Percentiles rank a stretch among this genome's conserved stretches.
These are phyloP conservation scores for Syngnathus scovelli DNA, from an alignment of 2,113 vertebrate genomes.

Conservation along the genomic window DNA sequence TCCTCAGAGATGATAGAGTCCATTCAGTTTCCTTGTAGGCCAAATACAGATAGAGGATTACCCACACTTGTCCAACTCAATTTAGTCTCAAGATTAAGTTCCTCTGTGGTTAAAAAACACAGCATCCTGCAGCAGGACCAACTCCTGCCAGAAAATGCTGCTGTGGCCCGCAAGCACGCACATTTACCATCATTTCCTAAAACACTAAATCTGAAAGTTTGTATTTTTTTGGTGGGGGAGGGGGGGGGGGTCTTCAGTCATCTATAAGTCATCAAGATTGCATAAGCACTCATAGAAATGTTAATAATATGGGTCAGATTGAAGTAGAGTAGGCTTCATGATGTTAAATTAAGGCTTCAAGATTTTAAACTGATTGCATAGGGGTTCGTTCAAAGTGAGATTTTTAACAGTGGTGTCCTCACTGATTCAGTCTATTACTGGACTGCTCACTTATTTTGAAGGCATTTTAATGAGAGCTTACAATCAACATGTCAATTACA, in stretches of 20 bases:
- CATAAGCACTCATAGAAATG: conserved; percentile 52
- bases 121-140: conserved; percentile 37
- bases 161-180: conserved; percentile 59
- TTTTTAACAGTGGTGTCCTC: conserved; percentile 9
- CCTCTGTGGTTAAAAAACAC: conserved; percentile 31
- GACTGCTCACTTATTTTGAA: conserved; percentile 14
- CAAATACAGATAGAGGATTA: conserved; percentile 39
- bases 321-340: conserved; percentile 10
- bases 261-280: conserved; percentile 38
- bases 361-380: conserved; percentile 37
- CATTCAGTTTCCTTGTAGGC: conserved; percentile 50
- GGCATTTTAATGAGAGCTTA: conserved; percentile 23
- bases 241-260: conserved; percentile 5
- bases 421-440: background rate
- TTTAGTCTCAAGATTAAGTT: conserved; percentile 37
- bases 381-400: conserved; percentile 42
- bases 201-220: conserved; percentile 29
- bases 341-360: conserved; percentile 27
- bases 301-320: conserved; percentile 23
- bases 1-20: conserved; percentile 48
- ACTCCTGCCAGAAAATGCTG: conserved; percentile 30
- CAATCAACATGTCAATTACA: conserved; percentile 38
- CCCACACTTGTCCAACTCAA: conserved; percentile 29
- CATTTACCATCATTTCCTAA: conserved; percentile 49
- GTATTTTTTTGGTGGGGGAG: conserved; percentile 29